These are phyloP conservation scores for Archips xylosteana DNA, from an alignment of 2,888 invertebrate genomes.

Conservation along the genomic window DNA sequence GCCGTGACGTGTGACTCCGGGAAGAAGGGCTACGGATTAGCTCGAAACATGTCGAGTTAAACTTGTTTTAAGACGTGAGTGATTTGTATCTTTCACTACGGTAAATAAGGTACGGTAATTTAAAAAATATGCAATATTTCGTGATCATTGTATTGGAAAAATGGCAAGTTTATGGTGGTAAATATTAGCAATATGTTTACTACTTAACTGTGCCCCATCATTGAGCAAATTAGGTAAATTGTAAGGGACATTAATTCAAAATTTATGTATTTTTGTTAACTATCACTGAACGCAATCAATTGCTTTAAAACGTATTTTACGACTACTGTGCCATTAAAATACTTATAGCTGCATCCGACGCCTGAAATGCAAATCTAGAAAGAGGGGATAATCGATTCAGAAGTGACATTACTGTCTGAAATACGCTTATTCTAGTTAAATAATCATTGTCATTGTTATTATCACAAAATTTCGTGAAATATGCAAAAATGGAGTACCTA, in stretches of 20 bases:
- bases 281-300: conserved; percentile 13
- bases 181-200: too few relatives aligned
- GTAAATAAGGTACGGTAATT: too few relatives aligned
- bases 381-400: neutral
- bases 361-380: conserved; percentile 30
- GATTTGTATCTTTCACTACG: too few relatives aligned
- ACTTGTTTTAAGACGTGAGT: too few relatives aligned
- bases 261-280: conserved; percentile 5
- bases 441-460: neutral
- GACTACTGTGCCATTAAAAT: conserved; percentile 24
- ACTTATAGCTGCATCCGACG: conserved; percentile 20
- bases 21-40: too few relatives aligned
- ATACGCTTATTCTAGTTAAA: neutral
- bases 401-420: neutral
- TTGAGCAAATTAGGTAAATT: neutral
- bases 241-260: neutral
- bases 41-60: too few relatives aligned
- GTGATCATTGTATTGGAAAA: too few relatives aligned
- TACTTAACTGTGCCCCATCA: too few relatives aligned
- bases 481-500: neutral
- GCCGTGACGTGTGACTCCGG: too few relatives aligned
- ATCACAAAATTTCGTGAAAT: neutral
- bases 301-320: conserved; percentile 11
- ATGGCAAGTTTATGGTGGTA: too few relatives aligned
- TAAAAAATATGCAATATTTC: too few relatives aligned